Percentiles rank a stretch among this genome's conserved stretches.
Evolutionary conservation across 2,113 vertebrate species (phyloP).

Genomic region (Brienomyrus brachyistius): DNA sequence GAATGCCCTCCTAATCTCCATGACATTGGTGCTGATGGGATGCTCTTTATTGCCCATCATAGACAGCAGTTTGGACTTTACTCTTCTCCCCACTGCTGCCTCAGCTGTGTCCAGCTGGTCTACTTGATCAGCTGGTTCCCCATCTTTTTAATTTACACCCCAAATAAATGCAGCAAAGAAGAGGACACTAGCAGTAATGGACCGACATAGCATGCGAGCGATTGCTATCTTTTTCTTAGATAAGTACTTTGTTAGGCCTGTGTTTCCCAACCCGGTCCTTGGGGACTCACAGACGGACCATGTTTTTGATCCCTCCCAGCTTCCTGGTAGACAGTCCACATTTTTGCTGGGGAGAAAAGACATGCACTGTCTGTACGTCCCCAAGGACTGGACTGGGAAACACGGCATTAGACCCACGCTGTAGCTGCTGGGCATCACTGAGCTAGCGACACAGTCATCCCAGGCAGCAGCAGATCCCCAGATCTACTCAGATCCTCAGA

Average conservation of each 20-base stretch:
- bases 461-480: neutral
- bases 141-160: neutral
- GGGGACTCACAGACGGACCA: no score
- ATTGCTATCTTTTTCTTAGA: neutral
- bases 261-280: neutral
- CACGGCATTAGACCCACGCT: neutral
- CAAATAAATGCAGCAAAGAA: neutral
- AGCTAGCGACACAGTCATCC: neutral
- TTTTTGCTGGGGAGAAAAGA: neutral
- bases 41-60: neutral
- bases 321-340: neutral
- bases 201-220: neutral
- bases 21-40: neutral
- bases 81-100: neutral
- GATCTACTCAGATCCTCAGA: neutral
- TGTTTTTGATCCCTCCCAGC: neutral
- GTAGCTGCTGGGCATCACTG: neutral
- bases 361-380: neutral
- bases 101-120: neutral
- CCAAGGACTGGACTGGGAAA: neutral
- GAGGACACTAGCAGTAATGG: neutral
- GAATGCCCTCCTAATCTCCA: neutral
- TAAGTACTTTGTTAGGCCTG: neutral
- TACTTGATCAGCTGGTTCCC: neutral
- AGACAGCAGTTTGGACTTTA: neutral